These are phyloP conservation scores for Mormyrus iriodes DNA, from an alignment of 2,113 vertebrate genomes.

Conservation along the genomic window DNA sequence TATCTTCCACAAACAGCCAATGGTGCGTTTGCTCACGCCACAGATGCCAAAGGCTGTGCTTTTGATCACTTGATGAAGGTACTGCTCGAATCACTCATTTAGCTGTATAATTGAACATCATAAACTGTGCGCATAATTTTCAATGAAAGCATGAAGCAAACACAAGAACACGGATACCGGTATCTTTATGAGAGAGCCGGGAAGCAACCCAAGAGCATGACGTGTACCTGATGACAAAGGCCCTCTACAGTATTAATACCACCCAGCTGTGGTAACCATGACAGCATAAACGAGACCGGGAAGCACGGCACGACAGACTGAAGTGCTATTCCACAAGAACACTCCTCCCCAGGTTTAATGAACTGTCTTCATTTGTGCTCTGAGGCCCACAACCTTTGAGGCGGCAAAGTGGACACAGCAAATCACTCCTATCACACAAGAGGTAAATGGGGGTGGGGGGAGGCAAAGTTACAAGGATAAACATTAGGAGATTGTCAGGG, in stretches of 20 bases:
- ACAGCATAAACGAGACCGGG: conserved; percentile 32
- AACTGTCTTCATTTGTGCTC: conserved; percentile 42
- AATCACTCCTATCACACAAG: conserved; percentile 41
- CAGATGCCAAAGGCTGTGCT: background rate
- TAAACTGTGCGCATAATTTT: background rate
- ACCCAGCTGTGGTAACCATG: conserved; percentile 38
- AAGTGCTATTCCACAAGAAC: conserved; percentile 31
- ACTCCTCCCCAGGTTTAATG: conserved; percentile 45
- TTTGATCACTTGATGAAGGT: background rate
- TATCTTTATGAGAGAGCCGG: background rate
- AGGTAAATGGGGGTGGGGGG: background rate
- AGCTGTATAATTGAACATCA: background rate
- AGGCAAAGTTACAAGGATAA: conserved; percentile 27
- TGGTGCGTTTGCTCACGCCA: background rate
- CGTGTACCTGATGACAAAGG: background rate
- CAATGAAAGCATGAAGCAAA: background rate
- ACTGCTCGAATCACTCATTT: background rate
- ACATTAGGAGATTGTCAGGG: conserved; percentile 23
- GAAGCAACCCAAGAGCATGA: background rate
- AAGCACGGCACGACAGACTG: conserved; percentile 36
- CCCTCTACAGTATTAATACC: conserved; percentile 12
- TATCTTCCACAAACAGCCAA: background rate
- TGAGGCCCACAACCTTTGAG: conserved; percentile 25
- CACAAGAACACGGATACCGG: background rate
- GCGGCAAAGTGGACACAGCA: conserved; percentile 40